These are phyloP conservation scores for Agrypnus murinus DNA, from an alignment of 2,888 invertebrate species.

Conservation along the genomic window DNA sequence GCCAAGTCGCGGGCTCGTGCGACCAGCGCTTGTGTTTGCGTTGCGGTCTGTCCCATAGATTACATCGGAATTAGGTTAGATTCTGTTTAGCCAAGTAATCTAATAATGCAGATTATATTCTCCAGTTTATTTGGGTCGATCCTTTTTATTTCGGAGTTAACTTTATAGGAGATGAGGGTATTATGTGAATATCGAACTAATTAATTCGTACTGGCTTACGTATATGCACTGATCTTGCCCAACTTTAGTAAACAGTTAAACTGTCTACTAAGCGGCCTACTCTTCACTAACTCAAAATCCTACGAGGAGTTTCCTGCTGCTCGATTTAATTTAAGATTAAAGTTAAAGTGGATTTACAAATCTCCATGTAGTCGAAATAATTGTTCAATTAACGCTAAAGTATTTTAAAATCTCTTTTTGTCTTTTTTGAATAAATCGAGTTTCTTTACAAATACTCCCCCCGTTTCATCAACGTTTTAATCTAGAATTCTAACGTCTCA, in stretches of 20 bases:
- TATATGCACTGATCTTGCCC: conserved; percentile 10
- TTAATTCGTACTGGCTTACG: conserved; percentile 38
- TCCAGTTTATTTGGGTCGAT: conserved; percentile 48
- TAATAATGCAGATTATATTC: conserved; percentile 58
- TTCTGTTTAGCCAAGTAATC: conserved; percentile 58
- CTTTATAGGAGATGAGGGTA: conserved; percentile 36
- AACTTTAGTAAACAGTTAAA: conserved; percentile 21
- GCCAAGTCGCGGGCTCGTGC: conserved; percentile 51
- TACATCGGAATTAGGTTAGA: conserved; percentile 60
- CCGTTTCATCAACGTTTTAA: too few relatives aligned
- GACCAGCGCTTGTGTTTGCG: conserved; percentile 52
- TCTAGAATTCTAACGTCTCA: too few relatives aligned
- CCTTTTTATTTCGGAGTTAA: conserved; percentile 43
- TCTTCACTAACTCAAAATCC: conserved; percentile 23
- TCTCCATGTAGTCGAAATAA: neutral
- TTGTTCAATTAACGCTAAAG: too few relatives aligned
- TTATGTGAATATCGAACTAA: conserved; percentile 37
- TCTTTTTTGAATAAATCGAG: too few relatives aligned
- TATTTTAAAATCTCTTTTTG: too few relatives aligned
- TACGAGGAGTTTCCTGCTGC: conserved; percentile 1
- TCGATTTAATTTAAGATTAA: conserved; percentile 15
- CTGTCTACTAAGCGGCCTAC: conserved; percentile 9
- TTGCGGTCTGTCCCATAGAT: conserved; percentile 59
- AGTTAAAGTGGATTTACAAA: neutral
- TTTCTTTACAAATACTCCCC: too few relatives aligned